phyloP scores from a whole-genome alignment of 2,113 vertebrate genomes.

The Nipponia nippon region DNA sequence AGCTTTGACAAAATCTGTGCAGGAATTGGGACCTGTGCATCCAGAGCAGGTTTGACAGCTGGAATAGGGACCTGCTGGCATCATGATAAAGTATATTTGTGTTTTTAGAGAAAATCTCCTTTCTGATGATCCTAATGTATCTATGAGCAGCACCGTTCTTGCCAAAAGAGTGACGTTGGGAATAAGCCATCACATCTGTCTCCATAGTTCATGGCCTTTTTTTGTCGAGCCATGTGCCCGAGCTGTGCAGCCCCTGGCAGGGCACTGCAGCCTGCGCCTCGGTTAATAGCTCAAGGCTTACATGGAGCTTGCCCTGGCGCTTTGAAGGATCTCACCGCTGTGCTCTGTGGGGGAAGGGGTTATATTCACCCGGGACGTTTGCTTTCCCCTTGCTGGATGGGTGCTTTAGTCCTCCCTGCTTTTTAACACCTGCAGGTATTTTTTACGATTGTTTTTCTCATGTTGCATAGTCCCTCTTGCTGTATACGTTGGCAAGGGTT shows the following conservation, averaged over 20 bases:
- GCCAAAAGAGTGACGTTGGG: not conserved
- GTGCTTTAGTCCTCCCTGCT: not conserved
- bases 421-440: not conserved
- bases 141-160: not conserved
- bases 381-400: not conserved
- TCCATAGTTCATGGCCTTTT: accelerated
- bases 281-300: accelerated
- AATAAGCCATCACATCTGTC: not conserved
- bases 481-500: not conserved
- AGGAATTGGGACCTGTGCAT: not conserved
- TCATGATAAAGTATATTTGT: accelerated
- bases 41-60: not conserved
- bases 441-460: no score
- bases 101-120: not conserved
- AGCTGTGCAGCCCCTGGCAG: not conserved
- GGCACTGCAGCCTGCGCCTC: not conserved
- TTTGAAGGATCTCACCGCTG: not conserved
- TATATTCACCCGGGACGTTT: accelerated
- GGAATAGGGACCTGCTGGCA: not conserved
- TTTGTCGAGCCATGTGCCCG: accelerated
- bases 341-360: not conserved
- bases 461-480: not conserved
- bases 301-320: accelerated
- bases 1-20: not conserved
- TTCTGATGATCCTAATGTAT: not conserved